phyloP scores from a whole-genome alignment of 2,113 vertebrate species.

The Strix uralensis region DNA sequence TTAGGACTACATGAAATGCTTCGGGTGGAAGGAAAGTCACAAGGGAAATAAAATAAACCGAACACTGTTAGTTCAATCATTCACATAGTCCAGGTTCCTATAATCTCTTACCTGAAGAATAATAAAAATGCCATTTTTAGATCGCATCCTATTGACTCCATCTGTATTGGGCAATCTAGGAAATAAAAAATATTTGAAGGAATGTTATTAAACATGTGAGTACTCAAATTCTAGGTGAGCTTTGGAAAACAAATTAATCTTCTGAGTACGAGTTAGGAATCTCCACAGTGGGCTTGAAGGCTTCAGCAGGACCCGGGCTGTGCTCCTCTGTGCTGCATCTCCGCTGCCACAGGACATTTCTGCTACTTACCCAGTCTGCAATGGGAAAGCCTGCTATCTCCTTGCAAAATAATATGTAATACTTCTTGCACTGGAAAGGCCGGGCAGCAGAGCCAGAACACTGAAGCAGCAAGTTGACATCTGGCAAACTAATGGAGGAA shows the following conservation, averaged over 20 bases:
- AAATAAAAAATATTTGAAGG: not conserved
- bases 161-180: not conserved
- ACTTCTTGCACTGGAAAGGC: not conserved
- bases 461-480: not conserved
- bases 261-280: not conserved
- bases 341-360: not conserved
- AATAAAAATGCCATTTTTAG: not conserved
- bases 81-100: not conserved
- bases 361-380: not conserved
- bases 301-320: not conserved
- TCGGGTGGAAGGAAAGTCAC: not conserved
- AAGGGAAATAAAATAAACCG: not conserved
- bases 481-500: not conserved
- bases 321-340: not conserved
- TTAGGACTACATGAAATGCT: not conserved
- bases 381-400: not conserved
- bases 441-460: not conserved
- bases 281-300: not conserved
- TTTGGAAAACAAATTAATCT: not conserved
- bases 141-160: not conserved
- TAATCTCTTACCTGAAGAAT: not conserved
- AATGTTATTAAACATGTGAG: not conserved
- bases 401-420: not conserved
- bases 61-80: not conserved
- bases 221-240: not conserved